These are phyloP conservation scores for Anguilla marmorata DNA, from an alignment of 2,797 vertebrate genomes.

Conservation along the genomic window DNA sequence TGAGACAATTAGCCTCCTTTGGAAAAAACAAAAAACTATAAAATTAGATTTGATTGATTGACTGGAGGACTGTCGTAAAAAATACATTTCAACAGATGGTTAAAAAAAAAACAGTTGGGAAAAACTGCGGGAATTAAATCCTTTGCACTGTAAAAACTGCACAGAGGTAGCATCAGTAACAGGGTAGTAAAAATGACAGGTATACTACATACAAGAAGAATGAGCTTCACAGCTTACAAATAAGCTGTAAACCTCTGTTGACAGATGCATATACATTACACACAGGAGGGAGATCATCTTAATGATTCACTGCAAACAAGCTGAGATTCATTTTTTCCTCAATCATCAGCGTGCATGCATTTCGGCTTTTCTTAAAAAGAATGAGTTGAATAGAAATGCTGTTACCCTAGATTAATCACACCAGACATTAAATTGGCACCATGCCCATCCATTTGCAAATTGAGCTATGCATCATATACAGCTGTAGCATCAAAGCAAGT, in stretches of 20 bases:
- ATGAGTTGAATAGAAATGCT: neutral
- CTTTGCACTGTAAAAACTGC: constrained; percentile 35
- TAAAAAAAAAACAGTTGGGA: neutral
- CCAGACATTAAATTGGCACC: neutral
- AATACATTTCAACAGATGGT: neutral
- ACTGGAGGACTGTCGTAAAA: neutral
- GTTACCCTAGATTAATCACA: neutral
- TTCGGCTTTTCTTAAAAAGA: constrained; percentile 28
- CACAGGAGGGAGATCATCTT: constrained; percentile 36
- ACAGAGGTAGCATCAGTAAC: constrained; percentile 41
- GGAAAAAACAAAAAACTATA: neutral
- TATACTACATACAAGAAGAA: constrained; percentile 46
- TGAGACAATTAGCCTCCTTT: neutral
- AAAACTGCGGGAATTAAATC: constrained; percentile 39
- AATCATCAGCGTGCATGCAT: constrained; percentile 38
- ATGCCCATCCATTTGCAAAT: constrained; percentile 8
- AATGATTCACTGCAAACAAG: constrained; percentile 41
- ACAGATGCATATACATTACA: constrained; percentile 42
- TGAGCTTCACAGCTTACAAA: constrained; percentile 45
- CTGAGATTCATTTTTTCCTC: constrained; percentile 44
- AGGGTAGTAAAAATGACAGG: constrained; percentile 45
- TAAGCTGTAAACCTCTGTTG: constrained; percentile 44
- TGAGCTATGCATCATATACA: neutral
- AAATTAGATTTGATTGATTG: neutral
- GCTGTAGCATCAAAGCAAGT: neutral